Evolutionary conservation across 1,140 invertebrate species (phyloP).

Genomic region (Samia ricini): DNA sequence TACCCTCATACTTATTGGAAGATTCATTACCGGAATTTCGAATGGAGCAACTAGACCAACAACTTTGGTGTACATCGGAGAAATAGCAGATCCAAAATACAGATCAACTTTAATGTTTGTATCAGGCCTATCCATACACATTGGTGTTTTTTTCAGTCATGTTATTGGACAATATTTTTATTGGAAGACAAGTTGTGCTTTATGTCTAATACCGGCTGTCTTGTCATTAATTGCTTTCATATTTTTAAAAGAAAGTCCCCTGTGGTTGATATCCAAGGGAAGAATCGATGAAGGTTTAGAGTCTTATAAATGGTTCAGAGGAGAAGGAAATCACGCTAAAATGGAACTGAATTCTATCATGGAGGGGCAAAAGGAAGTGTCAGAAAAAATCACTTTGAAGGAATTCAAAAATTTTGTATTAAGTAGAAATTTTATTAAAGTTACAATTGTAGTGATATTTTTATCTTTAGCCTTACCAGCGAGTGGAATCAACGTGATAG

Average conservation of each 20-base stretch:
- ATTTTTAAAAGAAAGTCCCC: conserved; percentile 46
- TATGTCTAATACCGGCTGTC: conserved; percentile 28
- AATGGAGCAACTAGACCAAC: conserved; percentile 15
- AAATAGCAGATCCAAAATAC: conserved; percentile 20
- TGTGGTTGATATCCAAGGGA: conserved; percentile 46
- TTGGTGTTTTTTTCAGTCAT: conserved; percentile 17
- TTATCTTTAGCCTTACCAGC: conserved; percentile 35
- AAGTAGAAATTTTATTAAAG: conserved; percentile 33
- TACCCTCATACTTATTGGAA: conserved; percentile 10
- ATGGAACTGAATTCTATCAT: conserved; percentile 36
- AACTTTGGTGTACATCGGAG: conserved; percentile 20
- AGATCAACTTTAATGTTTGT: conserved; percentile 11
- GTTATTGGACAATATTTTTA: conserved; percentile 8
- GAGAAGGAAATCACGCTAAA: conserved; percentile 23
- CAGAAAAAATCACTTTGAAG: conserved; percentile 15
- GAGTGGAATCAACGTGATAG: conserved; percentile 39
- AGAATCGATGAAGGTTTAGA: conserved; percentile 35
- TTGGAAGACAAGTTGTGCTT: conserved; percentile 59
- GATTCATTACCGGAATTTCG: conserved; percentile 20
- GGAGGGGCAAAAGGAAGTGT: conserved; percentile 31
- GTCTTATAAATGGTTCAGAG: conserved; percentile 37
- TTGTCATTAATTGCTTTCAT: conserved; percentile 24
- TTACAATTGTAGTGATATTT: conserved; percentile 27
- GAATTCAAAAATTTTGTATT: conserved; percentile 25
- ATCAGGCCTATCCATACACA: conserved; percentile 9